Conservation (phyloP, 2,113 vertebrate species). For the Polypterus bichir region DNA sequence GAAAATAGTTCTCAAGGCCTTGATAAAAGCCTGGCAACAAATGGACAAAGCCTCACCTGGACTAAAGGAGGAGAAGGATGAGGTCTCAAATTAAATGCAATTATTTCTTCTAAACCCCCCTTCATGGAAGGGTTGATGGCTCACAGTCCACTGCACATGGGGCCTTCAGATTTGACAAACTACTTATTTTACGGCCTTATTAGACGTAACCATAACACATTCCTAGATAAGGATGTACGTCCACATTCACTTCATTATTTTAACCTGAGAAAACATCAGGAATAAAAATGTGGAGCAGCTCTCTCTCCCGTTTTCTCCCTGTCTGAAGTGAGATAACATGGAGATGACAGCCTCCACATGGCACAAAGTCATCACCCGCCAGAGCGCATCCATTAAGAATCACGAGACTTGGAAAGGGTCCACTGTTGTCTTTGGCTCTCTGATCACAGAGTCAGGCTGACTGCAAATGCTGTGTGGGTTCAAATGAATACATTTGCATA, state of each 20-base stretch:
- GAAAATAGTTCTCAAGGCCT: no score
- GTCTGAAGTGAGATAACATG: not conserved
- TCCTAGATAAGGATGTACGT: constrained; percentile 34
- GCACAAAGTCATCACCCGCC: not conserved
- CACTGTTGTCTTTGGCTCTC: not conserved
- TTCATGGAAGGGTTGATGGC: no score
- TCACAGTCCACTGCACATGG: constrained; percentile 1
- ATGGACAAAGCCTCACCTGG: no score
- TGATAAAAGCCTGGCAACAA: no score
- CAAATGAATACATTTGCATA: no score
- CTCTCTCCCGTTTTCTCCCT: constrained; percentile 2
- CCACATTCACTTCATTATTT: constrained; percentile 26
- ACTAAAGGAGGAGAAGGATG: no score
- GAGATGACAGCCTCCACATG: constrained; percentile 33
- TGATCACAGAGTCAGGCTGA: not conserved
- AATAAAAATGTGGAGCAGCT: constrained; percentile 21
- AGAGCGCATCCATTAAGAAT: constrained; percentile 10
- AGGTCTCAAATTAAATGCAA: no score
- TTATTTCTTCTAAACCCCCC: no score
- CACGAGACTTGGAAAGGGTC: not conserved
- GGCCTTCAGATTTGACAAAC: constrained; percentile 28
- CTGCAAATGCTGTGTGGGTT: no score
- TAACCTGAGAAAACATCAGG: constrained; percentile 30
- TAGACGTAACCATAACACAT: constrained; percentile 36
- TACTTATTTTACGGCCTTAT: constrained; percentile 30